Evolutionary conservation across 2,888 invertebrate species (phyloP), one percentile per base, ranked within the genome.

Genomic region (Tachina lurida): DNA sequence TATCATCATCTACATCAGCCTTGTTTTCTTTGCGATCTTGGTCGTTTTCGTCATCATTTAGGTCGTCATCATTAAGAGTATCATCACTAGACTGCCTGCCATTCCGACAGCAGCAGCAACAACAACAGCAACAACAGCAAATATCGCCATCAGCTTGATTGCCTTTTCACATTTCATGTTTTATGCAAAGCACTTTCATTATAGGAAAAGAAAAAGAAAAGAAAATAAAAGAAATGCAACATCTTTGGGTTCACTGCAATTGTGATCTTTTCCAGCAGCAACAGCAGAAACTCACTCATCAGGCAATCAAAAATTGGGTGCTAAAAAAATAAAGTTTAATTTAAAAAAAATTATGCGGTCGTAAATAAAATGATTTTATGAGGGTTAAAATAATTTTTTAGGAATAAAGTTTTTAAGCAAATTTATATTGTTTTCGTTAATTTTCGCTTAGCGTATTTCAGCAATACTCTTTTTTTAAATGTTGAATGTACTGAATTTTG

Each of bases 121-220:
- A 15, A 5, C 13, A 49, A 4, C 15, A 49, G 8, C 54, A 17
- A 47, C 22, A n/a, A 5, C 12, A 49, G 39, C 58, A 67, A 65
- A 60, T 45, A 62, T 49, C 10, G 49, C 65, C 63, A 49, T 67
- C 75, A 56, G 41, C 56, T 47, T 54, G 45, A 56, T 71, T 15
- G 45, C 43, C 71, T 52, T 58, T 76, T 73, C 47, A 58, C 12
- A 58, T 62, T 82, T 82, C 49, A 63, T 43, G 45, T 76, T 80
- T 65, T 73, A 73, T 78, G 81, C 78, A 71, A 85, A 85, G 47
- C 73, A 74, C 62, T 47, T 81, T 74, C 74, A 74, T 81, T 85
- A 43, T 45, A 43, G 10, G 10, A 54, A 10, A n/a, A 19, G 5
- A 54, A 22, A 56, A 12, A 4, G 13, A 56, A 45, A 12, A 4